Evolutionary conservation across 2,888 invertebrate genomes (phyloP).

Genomic region (Rhyacophila evoluta): DNA sequence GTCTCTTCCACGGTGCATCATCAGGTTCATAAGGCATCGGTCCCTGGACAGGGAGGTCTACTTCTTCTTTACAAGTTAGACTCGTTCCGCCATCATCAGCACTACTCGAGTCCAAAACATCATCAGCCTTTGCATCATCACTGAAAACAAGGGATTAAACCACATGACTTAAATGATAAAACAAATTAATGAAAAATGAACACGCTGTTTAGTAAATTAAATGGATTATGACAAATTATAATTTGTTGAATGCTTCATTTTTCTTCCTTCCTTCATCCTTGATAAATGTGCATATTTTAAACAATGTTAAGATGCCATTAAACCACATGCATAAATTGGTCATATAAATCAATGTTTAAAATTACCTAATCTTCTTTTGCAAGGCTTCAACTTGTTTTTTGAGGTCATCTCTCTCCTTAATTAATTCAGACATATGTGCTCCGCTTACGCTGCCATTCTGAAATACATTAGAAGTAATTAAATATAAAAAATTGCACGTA

Average conservation of each 20-base stretch:
- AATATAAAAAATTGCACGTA: too few relatives aligned
- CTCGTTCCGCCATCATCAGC: conserved; percentile 51
- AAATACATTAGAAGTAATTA: conserved; percentile 33
- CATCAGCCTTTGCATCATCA: conserved; percentile 23
- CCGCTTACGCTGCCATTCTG: conserved; percentile 42
- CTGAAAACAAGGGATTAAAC: conserved; percentile 20
- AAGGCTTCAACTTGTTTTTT: conserved; percentile 45
- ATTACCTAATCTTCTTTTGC: conserved; percentile 41
- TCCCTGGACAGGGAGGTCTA: conserved; percentile 94
- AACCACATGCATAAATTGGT: too few relatives aligned
- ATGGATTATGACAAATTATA: too few relatives aligned
- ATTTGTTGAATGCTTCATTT: too few relatives aligned
- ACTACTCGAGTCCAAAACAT: background rate
- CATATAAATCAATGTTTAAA: too few relatives aligned
- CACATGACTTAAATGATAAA: too few relatives aligned
- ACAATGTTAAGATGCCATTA: too few relatives aligned
- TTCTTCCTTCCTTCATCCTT: too few relatives aligned
- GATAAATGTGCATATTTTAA: too few relatives aligned
- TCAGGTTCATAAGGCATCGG: conserved; percentile 97
- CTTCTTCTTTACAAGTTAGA: conserved; percentile 70
- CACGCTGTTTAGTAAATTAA: too few relatives aligned
- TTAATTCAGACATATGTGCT: conserved; percentile 47
- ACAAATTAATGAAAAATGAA: too few relatives aligned
- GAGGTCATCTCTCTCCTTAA: conserved; percentile 52
- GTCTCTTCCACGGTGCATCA: conserved; percentile 94